Percentiles rank a stretch among this genome's conserved stretches.
phyloP scores from a whole-genome alignment of 2,113 vertebrate genomes.

The Lonchura striata region DNA sequence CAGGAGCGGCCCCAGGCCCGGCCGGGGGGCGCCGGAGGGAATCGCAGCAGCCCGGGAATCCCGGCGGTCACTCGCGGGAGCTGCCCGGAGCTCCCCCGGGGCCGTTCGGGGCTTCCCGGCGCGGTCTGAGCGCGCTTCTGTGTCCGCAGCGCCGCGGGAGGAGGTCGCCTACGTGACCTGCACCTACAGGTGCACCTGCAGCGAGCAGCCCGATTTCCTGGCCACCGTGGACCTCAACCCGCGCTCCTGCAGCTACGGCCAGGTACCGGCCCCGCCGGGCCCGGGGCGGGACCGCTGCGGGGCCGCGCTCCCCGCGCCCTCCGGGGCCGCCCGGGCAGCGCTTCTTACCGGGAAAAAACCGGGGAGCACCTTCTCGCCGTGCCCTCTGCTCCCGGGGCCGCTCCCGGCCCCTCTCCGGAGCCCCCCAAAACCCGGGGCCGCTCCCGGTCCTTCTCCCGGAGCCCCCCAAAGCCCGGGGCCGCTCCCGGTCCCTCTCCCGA shows the following conservation, averaged over 20 bases:
- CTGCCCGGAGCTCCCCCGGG: not conserved
- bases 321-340: not conserved
- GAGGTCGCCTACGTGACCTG: conserved; percentile 44
- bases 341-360: not conserved
- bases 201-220: conserved; percentile 8
- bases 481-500: no score
- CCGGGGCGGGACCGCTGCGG: not conserved
- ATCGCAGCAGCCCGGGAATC: accelerated
- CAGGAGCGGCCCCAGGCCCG: not conserved
- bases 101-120: accelerated
- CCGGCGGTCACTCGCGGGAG: accelerated
- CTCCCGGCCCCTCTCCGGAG: not conserved
- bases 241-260: not conserved
- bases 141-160: not conserved
- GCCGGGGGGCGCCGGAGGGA: not conserved
- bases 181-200: not conserved
- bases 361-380: not conserved
- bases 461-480: not conserved
- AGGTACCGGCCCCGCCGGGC: not conserved
- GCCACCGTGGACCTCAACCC: conserved; percentile 37
- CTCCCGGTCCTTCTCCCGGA: no score
- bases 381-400: not conserved
- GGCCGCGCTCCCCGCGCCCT: not conserved
- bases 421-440: not conserved
- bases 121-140: accelerated